Base-by-base conservation (phyloP, 1,140 invertebrate genomes). In the Nylanderia fulva region DNA sequence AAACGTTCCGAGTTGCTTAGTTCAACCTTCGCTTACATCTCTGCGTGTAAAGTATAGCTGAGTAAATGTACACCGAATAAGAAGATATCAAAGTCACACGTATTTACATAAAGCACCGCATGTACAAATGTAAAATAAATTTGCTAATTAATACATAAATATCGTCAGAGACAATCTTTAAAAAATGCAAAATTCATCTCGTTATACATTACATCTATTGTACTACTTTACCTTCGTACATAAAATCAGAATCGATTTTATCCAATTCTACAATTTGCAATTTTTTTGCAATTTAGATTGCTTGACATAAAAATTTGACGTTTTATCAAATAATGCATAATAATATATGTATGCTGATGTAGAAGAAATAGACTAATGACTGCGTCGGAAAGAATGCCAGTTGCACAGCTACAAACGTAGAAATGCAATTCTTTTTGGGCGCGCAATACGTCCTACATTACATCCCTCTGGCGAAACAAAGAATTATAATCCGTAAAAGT, bases 401-500 rank as follows among this genome's bases (percentile, higher is more conserved):
- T 39, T 9, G 61, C 9, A 18, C 18, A 0, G 15, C 24, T 21
- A 36, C 11, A 71, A 15, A 29, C 18, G 15, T 24, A 33, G 42
- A 27, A n/a, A 76, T 4, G 45, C 15, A n/a, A 42, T 58, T 69
- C 61, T 4, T 80, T 56, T 36, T 29, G 24, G 42, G 42, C 6
- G 33, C 36, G 11, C 18, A 15, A 56, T 80, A 58, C 48, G 48
- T 80, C 18, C n/a, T 54, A 45, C 60, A 39, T 56, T 27, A 68
- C n/a, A 13, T 64, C 6, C n/a, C n/a, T 13, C 15, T 4, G 3
- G 39, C 21, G 39, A 69, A 54, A 21, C 52, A 42, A 21, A 6
- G n/a, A 80, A 71, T 58, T 80, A 36, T 71, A 71, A 71, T 82
- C 71, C 54, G 66, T 71, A 68, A 39, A 52, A 79, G 33, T 69